Percentiles rank a stretch among this genome's conserved stretches.
Evolutionary conservation across 2,888 invertebrate species (phyloP).

Genomic region (Dolichopus griseipennis): DNA sequence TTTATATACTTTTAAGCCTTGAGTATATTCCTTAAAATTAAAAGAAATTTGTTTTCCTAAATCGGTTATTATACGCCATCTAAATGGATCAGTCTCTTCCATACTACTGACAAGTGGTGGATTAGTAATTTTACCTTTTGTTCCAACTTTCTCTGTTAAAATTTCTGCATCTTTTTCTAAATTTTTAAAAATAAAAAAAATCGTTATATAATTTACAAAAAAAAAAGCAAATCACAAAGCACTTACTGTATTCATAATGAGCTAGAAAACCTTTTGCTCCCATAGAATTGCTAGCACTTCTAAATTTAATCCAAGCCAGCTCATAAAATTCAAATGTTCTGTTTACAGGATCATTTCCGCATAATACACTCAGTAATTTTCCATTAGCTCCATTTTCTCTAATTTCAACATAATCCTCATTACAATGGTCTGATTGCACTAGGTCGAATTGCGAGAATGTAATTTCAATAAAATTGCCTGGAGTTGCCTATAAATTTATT

Average conservation of each 20-base stretch:
- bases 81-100: slow-evolving; percentile 28
- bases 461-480: slow-evolving; percentile 60
- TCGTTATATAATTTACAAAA: too few relatives aligned
- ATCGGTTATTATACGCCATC: slow-evolving; percentile 33
- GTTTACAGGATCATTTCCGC: slow-evolving; percentile 54
- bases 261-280: slow-evolving; percentile 64
- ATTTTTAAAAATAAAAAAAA: too few relatives aligned
- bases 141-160: slow-evolving; percentile 9
- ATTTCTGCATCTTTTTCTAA: not conserved
- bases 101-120: slow-evolving; percentile 26
- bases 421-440: slow-evolving; percentile 62
- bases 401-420: slow-evolving; percentile 78
- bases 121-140: slow-evolving; percentile 31
- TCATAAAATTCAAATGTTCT: slow-evolving; percentile 50
- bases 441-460: slow-evolving; percentile 61
- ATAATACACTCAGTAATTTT: slow-evolving; percentile 60
- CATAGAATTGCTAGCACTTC: slow-evolving; percentile 49
- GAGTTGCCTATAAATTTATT: not conserved
- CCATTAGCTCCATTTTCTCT: slow-evolving; percentile 58
- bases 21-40: slow-evolving; percentile 31
- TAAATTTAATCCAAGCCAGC: slow-evolving; percentile 69
- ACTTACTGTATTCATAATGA: slow-evolving; percentile 57
- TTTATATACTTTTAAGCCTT: slow-evolving; percentile 33
- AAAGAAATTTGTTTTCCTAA: slow-evolving; percentile 27
- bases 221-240: not conserved